Conservation (phyloP, 2,797 vertebrate species). For the Otus scops region DNA sequence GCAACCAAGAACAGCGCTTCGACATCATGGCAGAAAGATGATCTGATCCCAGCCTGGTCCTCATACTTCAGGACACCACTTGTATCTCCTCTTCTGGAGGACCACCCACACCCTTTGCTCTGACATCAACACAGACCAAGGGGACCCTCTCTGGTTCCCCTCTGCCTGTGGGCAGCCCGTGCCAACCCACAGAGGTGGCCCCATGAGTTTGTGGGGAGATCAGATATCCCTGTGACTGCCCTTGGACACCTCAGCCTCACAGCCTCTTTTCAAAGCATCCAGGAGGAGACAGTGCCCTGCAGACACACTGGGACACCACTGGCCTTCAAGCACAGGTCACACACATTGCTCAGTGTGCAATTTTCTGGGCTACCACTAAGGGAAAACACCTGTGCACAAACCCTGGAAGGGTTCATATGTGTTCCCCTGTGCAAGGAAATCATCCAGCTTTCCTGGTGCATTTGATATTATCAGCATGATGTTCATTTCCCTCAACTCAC, state of each 20-base stretch:
- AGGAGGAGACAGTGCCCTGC: background rate
- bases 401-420: background rate
- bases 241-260: background rate
- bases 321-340: background rate
- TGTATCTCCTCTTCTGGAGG: background rate
- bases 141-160: background rate
- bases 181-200: accelerated
- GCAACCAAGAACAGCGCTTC: background rate
- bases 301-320: background rate
- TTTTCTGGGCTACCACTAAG: background rate
- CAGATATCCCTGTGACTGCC: background rate
- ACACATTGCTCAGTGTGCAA: accelerated
- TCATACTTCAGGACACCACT: background rate
- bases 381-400: background rate
- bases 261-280: background rate
- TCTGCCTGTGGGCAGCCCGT: accelerated
- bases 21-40: accelerated
- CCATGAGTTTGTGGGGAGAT: background rate
- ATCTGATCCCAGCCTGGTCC: background rate
- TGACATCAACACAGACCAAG: background rate
- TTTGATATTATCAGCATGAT: background rate
- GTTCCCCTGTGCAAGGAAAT: background rate
- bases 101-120: background rate
- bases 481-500: background rate
- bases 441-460: accelerated